Conservation (phyloP, 2,113 vertebrate genomes). For the Ammodytes marinus region DNA sequence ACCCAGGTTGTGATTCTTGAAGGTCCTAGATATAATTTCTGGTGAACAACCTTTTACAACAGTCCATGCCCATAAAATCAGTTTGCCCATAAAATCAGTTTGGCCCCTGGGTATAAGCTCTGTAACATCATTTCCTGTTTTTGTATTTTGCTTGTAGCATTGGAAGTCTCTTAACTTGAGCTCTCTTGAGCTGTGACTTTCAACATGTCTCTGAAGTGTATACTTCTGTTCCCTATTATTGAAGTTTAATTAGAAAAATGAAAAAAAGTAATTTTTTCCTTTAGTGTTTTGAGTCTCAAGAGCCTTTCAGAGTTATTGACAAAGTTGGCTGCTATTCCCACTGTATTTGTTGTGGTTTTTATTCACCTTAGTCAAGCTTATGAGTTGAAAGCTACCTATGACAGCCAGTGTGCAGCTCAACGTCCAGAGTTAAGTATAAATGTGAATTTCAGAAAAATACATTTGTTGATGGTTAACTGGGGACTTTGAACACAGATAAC, state of each 20-base stretch:
- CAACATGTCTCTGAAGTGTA: background rate
- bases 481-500: background rate
- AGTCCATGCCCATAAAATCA: too few relatives aligned
- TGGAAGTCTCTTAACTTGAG: background rate
- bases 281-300: background rate
- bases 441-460: background rate
- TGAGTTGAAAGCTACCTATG: background rate
- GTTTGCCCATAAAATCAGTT: too few relatives aligned
- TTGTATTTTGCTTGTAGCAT: background rate
- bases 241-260: slow-evolving; percentile 18
- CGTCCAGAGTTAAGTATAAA: background rate
- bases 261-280: background rate
- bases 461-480: background rate
- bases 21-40: too few relatives aligned
- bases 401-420: background rate
- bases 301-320: slow-evolving; percentile 2
- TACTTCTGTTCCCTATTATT: slow-evolving; percentile 13
- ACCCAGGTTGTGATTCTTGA: too few relatives aligned
- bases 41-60: too few relatives aligned
- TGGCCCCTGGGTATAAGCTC: too few relatives aligned
- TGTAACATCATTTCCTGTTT: background rate
- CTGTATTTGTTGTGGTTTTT: background rate
- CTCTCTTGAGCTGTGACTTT: background rate
- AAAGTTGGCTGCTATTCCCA: background rate
- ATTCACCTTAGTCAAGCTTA: background rate